Percentiles rank a stretch among this genome's conserved stretches.
phyloP scores from a whole-genome alignment of 64 coral and sea anemone genomes.

The Actinia equina region DNA sequence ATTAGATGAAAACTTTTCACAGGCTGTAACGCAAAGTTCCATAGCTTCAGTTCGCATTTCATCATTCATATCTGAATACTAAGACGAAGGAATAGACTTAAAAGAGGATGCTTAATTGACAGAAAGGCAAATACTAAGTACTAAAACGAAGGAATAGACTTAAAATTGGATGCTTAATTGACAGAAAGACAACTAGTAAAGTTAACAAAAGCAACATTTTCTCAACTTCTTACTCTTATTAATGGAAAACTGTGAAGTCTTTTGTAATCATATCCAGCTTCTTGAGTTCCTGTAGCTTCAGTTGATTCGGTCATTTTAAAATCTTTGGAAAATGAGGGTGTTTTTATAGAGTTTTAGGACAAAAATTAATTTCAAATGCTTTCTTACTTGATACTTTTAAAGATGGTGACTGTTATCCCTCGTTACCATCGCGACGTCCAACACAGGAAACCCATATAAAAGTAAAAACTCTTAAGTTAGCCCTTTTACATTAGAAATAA shows the following conservation, averaged over 20 bases:
- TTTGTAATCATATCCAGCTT: slow-evolving; percentile 97
- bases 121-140: slow-evolving; percentile 54
- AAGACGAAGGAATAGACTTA: not conserved
- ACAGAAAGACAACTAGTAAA: not conserved
- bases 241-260: slow-evolving; percentile 95
- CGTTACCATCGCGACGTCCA: slow-evolving; percentile 1
- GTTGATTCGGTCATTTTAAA: slow-evolving; percentile 59
- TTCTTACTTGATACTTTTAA: not conserved
- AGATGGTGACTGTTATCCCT: slow-evolving; percentile 20
- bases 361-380: not conserved
- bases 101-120: not conserved
- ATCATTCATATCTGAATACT: slow-evolving; percentile 99
- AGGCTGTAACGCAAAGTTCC: slow-evolving; percentile 99
- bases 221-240: slow-evolving; percentile 68
- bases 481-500: no score
- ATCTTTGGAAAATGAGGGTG: not conserved
- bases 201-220: not conserved
- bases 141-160: slow-evolving; percentile 17
- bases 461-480: no score
- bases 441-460: slow-evolving; percentile 17
- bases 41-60: slow-evolving; percentile 99
- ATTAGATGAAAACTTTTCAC: slow-evolving; percentile 96
- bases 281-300: slow-evolving; percentile 56
- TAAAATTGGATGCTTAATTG: not conserved
- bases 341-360: not conserved